A percentile compares a stretch with the other conserved stretches of the same genome.
These are phyloP conservation scores for Platyscapa corneri DNA, from an alignment of 1,140 invertebrate genomes.

Conservation along the genomic window DNA sequence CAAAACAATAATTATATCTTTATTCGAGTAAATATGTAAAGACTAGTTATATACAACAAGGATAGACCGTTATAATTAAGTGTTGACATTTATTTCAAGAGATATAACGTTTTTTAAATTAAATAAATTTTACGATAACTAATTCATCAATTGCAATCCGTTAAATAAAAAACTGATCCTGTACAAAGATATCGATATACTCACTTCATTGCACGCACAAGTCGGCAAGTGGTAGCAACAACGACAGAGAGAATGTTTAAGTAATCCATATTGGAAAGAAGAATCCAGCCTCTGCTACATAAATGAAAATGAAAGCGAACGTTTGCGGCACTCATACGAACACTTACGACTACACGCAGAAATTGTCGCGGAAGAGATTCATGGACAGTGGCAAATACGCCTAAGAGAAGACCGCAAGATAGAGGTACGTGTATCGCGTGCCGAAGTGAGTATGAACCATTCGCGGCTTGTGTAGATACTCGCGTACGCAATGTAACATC, in stretches of 20 bases:
- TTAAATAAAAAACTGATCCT: not conserved
- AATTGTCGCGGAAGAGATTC: not conserved
- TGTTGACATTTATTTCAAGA: not conserved
- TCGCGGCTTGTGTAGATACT: too few species aligned
- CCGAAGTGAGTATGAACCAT: too few species aligned
- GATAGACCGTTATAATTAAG: not conserved
- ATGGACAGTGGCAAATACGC: not conserved
- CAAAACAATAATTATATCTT: too few species aligned
- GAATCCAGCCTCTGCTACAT: not conserved
- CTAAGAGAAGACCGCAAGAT: not conserved
- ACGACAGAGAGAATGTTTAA: not conserved
- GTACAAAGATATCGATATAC: not conserved
- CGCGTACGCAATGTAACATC: not conserved
- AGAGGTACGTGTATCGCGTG: too few species aligned
- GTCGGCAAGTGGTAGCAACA: not conserved
- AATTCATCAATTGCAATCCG: not conserved
- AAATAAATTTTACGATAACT: constrained; percentile 5
- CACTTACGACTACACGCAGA: not conserved
- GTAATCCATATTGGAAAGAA: not conserved
- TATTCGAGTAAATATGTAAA: not conserved
- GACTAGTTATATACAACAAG: not conserved
- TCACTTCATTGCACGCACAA: not conserved
- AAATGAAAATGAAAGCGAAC: not conserved
- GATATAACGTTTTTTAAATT: not conserved
- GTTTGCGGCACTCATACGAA: too few species aligned